A percentile compares a stretch with the other conserved stretches of the same genome.
phyloP scores from a whole-genome alignment of 2,113 vertebrate species.

The Balaenoptera acutorostrata region DNA sequence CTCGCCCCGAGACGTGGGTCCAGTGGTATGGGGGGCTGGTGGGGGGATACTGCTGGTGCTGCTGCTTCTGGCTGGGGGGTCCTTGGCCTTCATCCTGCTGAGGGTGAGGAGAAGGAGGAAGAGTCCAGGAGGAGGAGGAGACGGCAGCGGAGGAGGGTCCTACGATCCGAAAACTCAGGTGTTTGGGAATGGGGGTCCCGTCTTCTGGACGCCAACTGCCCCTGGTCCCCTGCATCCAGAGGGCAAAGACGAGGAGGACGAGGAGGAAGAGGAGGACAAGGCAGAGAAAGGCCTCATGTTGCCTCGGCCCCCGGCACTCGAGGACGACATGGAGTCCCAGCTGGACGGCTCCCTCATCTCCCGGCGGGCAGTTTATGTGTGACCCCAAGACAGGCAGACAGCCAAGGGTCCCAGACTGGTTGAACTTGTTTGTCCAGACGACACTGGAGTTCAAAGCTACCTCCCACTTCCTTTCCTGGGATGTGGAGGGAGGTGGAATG shows the following conservation, averaged over 20 bases:
- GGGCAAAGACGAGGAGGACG: constrained; percentile 57
- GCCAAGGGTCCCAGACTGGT: constrained; percentile 8
- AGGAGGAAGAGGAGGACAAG: constrained; percentile 81
- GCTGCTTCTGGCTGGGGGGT: constrained; percentile 80
- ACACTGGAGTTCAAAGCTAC: not conserved
- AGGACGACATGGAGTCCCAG: constrained; percentile 94
- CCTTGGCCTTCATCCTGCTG: constrained; percentile 82
- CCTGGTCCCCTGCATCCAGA: constrained; percentile 52
- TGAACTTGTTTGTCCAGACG: constrained; percentile 7
- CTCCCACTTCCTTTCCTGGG: constrained; percentile 5
- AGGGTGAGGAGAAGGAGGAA: constrained; percentile 75
- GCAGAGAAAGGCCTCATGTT: constrained; percentile 80
- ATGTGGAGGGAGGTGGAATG: not conserved
- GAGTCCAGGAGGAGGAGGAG: constrained; percentile 69
- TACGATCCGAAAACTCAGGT: constrained; percentile 86
- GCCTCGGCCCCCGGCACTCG: constrained; percentile 80
- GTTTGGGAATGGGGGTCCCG: constrained; percentile 83
- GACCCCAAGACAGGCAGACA: constrained; percentile 45
- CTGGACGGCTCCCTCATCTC: constrained; percentile 92
- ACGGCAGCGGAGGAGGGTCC: constrained; percentile 70
- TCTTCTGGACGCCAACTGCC: constrained; percentile 38
- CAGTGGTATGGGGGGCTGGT: constrained; percentile 88
- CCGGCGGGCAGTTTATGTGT: constrained; percentile 91
- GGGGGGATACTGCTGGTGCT: constrained; percentile 87
- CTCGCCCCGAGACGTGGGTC: constrained; percentile 75